Base-by-base conservation (phyloP, 1,140 invertebrate genomes). In the Epicauta chinensis region DNA sequence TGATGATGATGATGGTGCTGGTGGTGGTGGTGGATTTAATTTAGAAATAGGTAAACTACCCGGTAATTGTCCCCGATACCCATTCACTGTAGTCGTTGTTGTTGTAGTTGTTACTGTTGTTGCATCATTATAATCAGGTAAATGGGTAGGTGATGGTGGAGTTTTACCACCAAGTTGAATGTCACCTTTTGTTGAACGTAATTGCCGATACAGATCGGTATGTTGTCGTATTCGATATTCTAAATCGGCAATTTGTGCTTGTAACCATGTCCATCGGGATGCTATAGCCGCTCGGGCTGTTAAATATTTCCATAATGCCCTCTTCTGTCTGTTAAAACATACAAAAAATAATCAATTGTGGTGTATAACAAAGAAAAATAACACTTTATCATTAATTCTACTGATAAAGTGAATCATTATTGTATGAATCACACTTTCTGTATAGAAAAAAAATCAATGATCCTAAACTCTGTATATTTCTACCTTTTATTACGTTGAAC, bases 161-260 rank as follows among this genome's bases (percentile, higher is more conserved):
- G 47, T 61, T 7, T 34, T 40, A 36, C 61, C 64, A 3, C 59
- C 67, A 16, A 80, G 60, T 23, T 71, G 63, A 0, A 80, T 75
- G n/a, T 72, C 50, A 9, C 81, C 81, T 59, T 84, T 84, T 10
- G 69, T 65, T n/a, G 72, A 59, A 32, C 75, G 73, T 38, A 87
- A 74, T 62, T 85, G 81, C 49, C 77, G 76, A 64, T 89, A 83
- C 37, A 93, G 73, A 50, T 94, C 91, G 62, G 79, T 86, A 67
- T 93, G 87, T 64, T 94, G 91, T 2, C 91, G 81, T 55, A 96
- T 93, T 63, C 85, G 85, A 68, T 92, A 94, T 66, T 96, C 92
- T 58, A 97, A 71, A 72, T 96, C 93, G 30, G 89, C 84, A 12
- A 97, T 84, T 71, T 96, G 92, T 5, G 89, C 85, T 59, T 92